Evolutionary conservation across 2,888 invertebrate species (phyloP), one percentile per base, ranked within the genome.

Genomic region (Phrixothrix hirtus): DNA sequence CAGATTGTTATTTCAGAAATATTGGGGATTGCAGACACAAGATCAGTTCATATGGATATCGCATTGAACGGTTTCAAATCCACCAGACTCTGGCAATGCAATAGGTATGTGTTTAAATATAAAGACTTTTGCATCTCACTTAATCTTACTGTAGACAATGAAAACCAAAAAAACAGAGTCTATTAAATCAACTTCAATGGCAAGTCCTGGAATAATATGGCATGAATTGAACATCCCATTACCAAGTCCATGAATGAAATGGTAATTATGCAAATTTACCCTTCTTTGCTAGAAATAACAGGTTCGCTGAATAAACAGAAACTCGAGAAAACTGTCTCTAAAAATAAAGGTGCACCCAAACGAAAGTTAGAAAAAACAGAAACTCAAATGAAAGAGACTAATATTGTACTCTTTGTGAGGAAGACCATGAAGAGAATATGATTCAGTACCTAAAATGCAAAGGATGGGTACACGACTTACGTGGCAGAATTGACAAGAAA

Each of bases 51-150:
- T 29, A 21, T 34, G 25, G 31, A 15, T 11, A 41, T 32, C 25
- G 31, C 17, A 3, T 11, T 14, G 13, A 41, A 17, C 11, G 48
- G 48, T 15, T 48, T 48, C 14, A 29, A 31, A 26, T 21, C 27
- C 9, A 27, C 27, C 12, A 42, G 49, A 26, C 13, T 32, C 15
- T 15, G 29, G 32, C 31, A 37, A n/a, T 12, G 39, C 10, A 36
- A 49, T 35, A 12, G 14, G 31, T 15, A 32, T 34, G 21, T 26
- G 2, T 15, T 47, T 25, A 11, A 27, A n/a, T 34, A 47, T 29
- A 39, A 31, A 9, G 39, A 47, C 12, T 47, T 39, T 47, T 42
- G 21, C 21, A 7, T 7, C 7, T 3, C 21, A 5, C 21, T 7
- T 21, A 7, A 21, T 21, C 21, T 21, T 21, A 5, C 21, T 21